Conservation (phyloP, 2,888 invertebrate genomes). For the Oegoconia quadripuncta region DNA sequence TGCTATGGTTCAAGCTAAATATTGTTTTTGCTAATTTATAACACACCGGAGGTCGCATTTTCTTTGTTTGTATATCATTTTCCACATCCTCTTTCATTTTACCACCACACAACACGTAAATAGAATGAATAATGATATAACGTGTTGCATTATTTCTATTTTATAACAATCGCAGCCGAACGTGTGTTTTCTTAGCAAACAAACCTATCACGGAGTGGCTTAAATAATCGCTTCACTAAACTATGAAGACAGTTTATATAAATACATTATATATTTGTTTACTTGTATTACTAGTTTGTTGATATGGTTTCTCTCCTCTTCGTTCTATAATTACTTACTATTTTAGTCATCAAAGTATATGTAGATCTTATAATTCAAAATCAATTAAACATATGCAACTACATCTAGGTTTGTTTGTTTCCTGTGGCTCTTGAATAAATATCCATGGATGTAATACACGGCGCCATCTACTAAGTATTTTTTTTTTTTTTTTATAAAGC, state of each 20-base stretch:
- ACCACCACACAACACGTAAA: slow-evolving; percentile 20
- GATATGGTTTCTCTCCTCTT: background rate
- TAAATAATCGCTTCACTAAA: slow-evolving; percentile 18
- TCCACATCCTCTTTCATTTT: slow-evolving; percentile 21
- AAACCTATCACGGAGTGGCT: slow-evolving; percentile 18
- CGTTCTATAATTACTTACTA: background rate
- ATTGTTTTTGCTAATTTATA: too few relatives aligned
- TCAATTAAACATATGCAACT: too few relatives aligned
- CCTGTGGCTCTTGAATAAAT: too few relatives aligned
- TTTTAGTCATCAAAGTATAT: background rate
- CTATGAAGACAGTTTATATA: slow-evolving; percentile 3
- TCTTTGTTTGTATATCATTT: slow-evolving; percentile 1
- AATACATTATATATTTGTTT: background rate
- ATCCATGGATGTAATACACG: too few relatives aligned
- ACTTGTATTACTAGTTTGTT: background rate
- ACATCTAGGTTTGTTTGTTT: too few relatives aligned
- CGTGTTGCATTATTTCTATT: slow-evolving; percentile 12
- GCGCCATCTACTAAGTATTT: too few relatives aligned
- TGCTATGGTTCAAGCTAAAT: too few relatives aligned
- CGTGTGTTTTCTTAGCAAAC: slow-evolving; percentile 29
- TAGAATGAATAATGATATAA: slow-evolving; percentile 12
- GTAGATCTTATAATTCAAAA: too few relatives aligned
- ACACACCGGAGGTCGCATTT: background rate
- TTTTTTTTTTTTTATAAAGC: too few relatives aligned
- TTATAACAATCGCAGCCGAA: slow-evolving; percentile 11